Evolutionary conservation across 2,113 vertebrate species (phyloP).

Genomic region (Morone saxatilis): DNA sequence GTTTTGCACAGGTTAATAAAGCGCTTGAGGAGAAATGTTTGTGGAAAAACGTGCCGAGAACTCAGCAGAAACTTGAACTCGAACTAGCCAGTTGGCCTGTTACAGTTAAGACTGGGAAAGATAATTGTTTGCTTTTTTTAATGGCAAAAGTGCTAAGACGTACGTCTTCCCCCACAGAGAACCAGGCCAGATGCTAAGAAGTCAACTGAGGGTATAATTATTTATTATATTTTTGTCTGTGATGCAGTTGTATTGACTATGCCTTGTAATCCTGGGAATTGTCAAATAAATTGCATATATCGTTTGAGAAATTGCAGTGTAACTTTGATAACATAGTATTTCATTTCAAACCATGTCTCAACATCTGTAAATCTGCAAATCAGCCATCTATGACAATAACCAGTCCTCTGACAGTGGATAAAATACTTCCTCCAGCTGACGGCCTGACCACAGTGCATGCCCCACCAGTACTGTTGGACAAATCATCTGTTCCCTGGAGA

Average conservation of each 20-base stretch:
- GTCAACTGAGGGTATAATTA: slow-evolving; percentile 13
- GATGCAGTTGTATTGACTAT: slow-evolving; percentile 5
- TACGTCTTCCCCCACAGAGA: background rate
- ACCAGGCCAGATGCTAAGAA: slow-evolving; percentile 6
- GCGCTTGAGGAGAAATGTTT: background rate
- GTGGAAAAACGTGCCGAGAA: background rate
- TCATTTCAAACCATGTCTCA: slow-evolving; percentile 3
- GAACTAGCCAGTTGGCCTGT: background rate
- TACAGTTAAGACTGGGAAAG: background rate
- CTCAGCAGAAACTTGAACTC: background rate
- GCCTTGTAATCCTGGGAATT: background rate
- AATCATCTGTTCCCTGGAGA: slow-evolving; percentile 54
- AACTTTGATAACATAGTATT: background rate
- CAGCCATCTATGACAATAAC: slow-evolving; percentile 6
- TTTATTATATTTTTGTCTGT: background rate
- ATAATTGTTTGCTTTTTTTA: background rate
- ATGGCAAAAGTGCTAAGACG: background rate
- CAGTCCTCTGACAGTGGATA: slow-evolving; percentile 20
- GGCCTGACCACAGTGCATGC: slow-evolving; percentile 15
- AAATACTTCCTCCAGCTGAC: slow-evolving; percentile 2
- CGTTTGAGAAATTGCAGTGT: slow-evolving; percentile 2
- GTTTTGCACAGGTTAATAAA: background rate
- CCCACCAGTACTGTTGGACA: slow-evolving; percentile 43
- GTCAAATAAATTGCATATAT: background rate
- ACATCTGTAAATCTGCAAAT: slow-evolving; percentile 13